These are phyloP conservation scores for Agriopis aurantiaria DNA, from an alignment of 2,888 invertebrate species.

Conservation along the genomic window DNA sequence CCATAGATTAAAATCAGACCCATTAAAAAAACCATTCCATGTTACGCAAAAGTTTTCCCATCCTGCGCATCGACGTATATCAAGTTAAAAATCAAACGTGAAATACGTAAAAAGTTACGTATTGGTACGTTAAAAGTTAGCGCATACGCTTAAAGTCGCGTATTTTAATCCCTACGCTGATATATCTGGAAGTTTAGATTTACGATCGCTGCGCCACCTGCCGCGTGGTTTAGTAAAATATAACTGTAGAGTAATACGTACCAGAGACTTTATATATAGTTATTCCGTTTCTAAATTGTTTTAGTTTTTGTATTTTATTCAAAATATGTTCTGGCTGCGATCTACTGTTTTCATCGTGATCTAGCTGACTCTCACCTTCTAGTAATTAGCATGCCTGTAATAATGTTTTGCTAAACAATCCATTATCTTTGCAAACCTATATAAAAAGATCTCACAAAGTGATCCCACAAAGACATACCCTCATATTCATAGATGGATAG, in stretches of 20 bases:
- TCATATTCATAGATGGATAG: no score
- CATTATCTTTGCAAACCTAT: no score
- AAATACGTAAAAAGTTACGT: slow-evolving; percentile 31
- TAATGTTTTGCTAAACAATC: no score
- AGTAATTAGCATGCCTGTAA: no score
- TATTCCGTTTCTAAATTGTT: background rate
- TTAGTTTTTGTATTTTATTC: background rate
- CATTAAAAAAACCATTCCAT: slow-evolving; percentile 18
- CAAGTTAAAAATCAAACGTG: slow-evolving; percentile 41
- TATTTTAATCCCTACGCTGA: slow-evolving; percentile 47
- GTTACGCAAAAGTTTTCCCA: slow-evolving; percentile 24
- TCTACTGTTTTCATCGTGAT: no score
- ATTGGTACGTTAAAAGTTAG: slow-evolving; percentile 33
- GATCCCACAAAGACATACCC: no score
- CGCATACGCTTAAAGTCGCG: slow-evolving; percentile 37
- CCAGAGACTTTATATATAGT: slow-evolving; percentile 23
- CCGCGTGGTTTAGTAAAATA: slow-evolving; percentile 45
- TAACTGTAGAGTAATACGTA: slow-evolving; percentile 34
- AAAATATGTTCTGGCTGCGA: no score
- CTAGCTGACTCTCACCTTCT: no score
- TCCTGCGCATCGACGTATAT: slow-evolving; percentile 26
- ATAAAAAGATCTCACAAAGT: no score
- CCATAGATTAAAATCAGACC: slow-evolving; percentile 12
- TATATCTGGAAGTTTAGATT: slow-evolving; percentile 48
- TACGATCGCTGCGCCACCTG: slow-evolving; percentile 47